Evolutionary conservation across 2,888 invertebrate species (phyloP).

Genomic region (Caenorhabditis doughertyi): DNA sequence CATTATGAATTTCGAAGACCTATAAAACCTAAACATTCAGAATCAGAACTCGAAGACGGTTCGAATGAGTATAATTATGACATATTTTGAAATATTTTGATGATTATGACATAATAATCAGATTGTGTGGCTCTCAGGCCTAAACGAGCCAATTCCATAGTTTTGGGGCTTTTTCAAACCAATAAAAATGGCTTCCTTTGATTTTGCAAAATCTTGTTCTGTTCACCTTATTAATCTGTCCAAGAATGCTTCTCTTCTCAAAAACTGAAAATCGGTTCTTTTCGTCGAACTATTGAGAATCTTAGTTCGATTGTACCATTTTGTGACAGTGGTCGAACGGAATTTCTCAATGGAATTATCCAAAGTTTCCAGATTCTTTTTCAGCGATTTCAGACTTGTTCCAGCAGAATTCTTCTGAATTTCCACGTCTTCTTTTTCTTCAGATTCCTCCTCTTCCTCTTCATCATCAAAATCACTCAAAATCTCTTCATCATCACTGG

Average conservation of each 20-base stretch:
- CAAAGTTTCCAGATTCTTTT: constrained; percentile 30
- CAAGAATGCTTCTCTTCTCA: constrained; percentile 80
- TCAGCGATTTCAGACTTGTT: constrained; percentile 39
- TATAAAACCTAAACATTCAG: too few species aligned
- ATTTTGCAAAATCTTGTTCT: too few species aligned
- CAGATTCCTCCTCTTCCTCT: constrained; percentile 57
- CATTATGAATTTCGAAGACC: too few species aligned
- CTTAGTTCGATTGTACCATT: constrained; percentile 96
- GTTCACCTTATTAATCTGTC: constrained; percentile 60
- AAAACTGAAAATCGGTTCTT: constrained; percentile 85
- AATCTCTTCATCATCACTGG: constrained; percentile 76
- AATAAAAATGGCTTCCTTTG: too few species aligned
- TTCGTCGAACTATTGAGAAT: constrained; percentile 85
- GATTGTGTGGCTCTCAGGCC: too few species aligned
- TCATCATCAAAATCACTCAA: constrained; percentile 64
- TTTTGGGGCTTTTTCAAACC: too few species aligned
- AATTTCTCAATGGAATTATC: constrained; percentile 83
- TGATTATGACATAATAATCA: too few species aligned
- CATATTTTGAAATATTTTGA: too few species aligned
- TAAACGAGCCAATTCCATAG: too few species aligned
- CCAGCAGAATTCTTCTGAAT: constrained; percentile 19
- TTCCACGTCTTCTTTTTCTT: constrained; percentile 42
- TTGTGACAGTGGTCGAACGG: constrained; percentile 90
- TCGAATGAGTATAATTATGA: too few species aligned
- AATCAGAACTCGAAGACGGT: too few species aligned